These are phyloP conservation scores for Ceratothoa steindachneri DNA, from an alignment of 2,888 invertebrate genomes.

Conservation along the genomic window DNA sequence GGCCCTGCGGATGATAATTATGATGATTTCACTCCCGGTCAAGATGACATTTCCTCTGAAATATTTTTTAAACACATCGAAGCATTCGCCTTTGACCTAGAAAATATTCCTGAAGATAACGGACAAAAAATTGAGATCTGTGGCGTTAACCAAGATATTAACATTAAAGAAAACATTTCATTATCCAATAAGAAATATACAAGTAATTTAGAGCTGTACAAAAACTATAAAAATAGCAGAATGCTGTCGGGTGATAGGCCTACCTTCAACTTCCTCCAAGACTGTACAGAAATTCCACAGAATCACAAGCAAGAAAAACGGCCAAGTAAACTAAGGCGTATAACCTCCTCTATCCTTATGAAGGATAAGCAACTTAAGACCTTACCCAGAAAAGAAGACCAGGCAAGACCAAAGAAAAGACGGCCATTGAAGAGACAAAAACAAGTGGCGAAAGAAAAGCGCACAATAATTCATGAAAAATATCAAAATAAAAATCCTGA, in stretches of 20 bases:
- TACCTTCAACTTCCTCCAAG: not conserved
- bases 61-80: not conserved
- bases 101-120: not conserved
- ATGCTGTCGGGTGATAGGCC: not conserved
- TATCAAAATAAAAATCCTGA: too few relatives aligned
- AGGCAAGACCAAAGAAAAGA: not conserved
- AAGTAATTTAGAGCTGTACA: not conserved
- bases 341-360: not conserved
- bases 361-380: not conserved
- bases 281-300: not conserved
- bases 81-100: constrained; percentile 1
- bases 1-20: not conserved
- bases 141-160: not conserved
- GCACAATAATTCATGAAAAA: not conserved
- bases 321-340: not conserved
- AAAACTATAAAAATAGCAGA: not conserved
- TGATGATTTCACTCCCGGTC: not conserved
- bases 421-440: constrained; percentile 7
- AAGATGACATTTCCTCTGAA: not conserved
- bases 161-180: too few relatives aligned
- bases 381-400: not conserved
- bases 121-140: too few relatives aligned
- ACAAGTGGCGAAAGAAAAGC: not conserved
- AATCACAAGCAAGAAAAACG: not conserved
- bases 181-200: not conserved